Evolutionary conservation across 1,140 invertebrate genomes (phyloP).

Genomic region (Hycleus cichorii): DNA sequence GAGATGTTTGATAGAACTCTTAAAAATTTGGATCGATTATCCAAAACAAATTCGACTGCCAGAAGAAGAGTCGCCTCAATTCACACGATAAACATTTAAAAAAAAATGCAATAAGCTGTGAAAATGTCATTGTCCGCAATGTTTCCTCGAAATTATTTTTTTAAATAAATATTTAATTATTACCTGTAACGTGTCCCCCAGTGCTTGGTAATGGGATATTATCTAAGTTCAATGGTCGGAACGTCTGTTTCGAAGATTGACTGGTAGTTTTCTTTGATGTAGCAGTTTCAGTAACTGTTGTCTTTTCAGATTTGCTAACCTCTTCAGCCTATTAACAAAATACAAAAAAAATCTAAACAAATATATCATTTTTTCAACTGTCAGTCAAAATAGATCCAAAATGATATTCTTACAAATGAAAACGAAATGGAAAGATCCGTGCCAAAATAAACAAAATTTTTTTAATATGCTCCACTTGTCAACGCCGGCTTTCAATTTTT

Average conservation of each 20-base stretch:
- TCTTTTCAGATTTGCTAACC: constrained; percentile 38
- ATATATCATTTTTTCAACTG: not conserved
- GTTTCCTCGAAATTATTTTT: no score
- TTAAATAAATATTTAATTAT: constrained; percentile 16
- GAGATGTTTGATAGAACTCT: constrained; percentile 1
- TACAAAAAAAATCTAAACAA: not conserved
- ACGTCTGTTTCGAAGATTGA: constrained; percentile 42
- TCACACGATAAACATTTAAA: not conserved
- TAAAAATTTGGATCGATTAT: not conserved
- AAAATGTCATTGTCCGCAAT: no score
- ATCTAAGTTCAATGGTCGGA: constrained; percentile 58
- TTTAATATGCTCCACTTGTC: no score
- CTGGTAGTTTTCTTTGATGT: constrained; percentile 32
- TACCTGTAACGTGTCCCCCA: constrained; percentile 65
- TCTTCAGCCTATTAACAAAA: constrained; percentile 28
- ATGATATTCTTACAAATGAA: no score
- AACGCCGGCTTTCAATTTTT: no score
- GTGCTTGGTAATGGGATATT: constrained; percentile 66
- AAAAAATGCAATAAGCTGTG: no score
- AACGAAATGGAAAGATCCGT: no score
- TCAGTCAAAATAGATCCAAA: no score
- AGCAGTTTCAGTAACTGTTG: constrained; percentile 27
- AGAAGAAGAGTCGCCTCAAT: not conserved
- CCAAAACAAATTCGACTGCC: not conserved
- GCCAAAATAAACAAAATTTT: no score